Percentiles rank a stretch among this genome's conserved stretches.
Conservation (phyloP, 2,113 vertebrate genomes). For the Tetrax tetrax region DNA sequence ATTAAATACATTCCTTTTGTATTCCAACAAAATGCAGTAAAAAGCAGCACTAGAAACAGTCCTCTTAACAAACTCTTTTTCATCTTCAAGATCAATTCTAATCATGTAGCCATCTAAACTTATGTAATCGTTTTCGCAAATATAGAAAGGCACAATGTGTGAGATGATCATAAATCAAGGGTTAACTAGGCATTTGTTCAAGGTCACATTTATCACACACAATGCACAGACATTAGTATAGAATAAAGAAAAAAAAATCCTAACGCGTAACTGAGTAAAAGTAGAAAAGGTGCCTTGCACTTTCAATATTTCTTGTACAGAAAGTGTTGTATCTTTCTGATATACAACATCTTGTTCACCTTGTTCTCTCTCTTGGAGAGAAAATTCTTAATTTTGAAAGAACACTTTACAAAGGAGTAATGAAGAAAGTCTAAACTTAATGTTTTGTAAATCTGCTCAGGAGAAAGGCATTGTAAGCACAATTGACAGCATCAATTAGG, state of each 20-base stretch:
- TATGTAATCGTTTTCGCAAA: neutral
- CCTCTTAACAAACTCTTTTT: neutral
- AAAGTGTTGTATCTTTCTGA: neutral
- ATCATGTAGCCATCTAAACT: neutral
- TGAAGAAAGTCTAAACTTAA: neutral
- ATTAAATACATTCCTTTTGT: neutral
- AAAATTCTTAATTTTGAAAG: neutral
- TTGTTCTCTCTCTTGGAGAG: neutral
- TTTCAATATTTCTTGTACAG: neutral
- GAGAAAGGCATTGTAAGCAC: neutral
- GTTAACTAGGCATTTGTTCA: neutral
- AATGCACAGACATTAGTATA: neutral
- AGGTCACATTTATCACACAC: rapidly evolving
- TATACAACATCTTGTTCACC: neutral
- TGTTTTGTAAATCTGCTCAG: neutral
- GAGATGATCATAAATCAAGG: neutral
- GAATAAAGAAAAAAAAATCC: neutral
- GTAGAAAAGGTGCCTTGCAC: neutral
- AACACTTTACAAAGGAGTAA: neutral
- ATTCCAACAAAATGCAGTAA: neutral
- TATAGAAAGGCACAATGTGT: neutral
- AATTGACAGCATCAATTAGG: neutral
- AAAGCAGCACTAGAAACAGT: neutral
- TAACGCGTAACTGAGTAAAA: neutral
- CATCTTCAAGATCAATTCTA: neutral